phyloP scores from a whole-genome alignment of 2,888 invertebrate species.

The Dascillus cervinus region DNA sequence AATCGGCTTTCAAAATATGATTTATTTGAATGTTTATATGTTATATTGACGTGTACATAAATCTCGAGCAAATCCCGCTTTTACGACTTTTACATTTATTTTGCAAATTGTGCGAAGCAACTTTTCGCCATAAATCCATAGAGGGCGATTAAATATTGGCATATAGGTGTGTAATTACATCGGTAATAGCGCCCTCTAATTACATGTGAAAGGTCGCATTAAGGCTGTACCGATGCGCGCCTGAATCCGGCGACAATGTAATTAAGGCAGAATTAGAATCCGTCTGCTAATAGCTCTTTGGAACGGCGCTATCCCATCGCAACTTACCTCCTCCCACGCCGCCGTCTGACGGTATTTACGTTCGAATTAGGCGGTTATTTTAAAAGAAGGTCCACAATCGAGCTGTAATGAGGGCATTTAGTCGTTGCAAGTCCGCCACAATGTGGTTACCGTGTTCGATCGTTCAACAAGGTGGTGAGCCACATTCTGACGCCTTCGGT shows the following conservation, averaged over 20 bases:
- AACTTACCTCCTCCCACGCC: constrained; percentile 12
- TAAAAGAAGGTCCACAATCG: too few relatives aligned
- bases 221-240: constrained; percentile 23
- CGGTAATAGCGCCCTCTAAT: constrained; percentile 37
- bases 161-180: constrained; percentile 35
- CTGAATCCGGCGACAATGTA: constrained; percentile 38
- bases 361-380: too few relatives aligned
- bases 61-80: constrained; percentile 24
- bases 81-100: constrained; percentile 13
- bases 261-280: constrained; percentile 39
- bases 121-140: too few relatives aligned
- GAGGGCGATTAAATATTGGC: constrained; percentile 32
- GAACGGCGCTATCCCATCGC: constrained; percentile 15
- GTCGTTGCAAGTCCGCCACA: too few relatives aligned
- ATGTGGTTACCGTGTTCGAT: too few relatives aligned
- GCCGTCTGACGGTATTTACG: too few relatives aligned
- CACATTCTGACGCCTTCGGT: too few relatives aligned
- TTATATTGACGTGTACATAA: constrained; percentile 27
- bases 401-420: too few relatives aligned
- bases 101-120: constrained; percentile 15
- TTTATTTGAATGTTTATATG: constrained; percentile 30
- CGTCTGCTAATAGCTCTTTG: constrained; percentile 24
- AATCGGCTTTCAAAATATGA: constrained; percentile 27
- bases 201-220: constrained; percentile 39
- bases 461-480: too few relatives aligned